Base-by-base conservation (phyloP, 2,888 invertebrate species). In the Thereva unica region DNA sequence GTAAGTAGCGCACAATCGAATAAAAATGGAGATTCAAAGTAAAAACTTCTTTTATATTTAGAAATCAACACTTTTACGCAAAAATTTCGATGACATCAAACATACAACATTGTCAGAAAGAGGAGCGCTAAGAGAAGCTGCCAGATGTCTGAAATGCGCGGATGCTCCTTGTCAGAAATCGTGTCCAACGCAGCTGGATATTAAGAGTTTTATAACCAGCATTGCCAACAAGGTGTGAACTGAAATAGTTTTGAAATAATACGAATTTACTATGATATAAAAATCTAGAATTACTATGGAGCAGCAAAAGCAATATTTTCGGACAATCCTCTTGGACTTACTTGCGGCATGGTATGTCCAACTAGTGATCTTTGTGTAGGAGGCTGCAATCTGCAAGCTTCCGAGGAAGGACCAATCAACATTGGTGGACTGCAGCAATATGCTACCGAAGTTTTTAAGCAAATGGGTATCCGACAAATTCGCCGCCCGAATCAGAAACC, bases 91-190 rank as follows among this genome's bases (percentile, higher is more conserved):
- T 71, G 98, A 99, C 76, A 92, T 98, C 69, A 99, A 99, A 78
- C 97, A 95, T 75, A 98, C 97, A 1, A 98, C 98, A 0, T 78
- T 99, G 52, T 96, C 97, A 65, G 98, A 99, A 80, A 86, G 98
- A 10, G 97, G 92, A 0, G 98, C 98, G 0, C 82, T 99, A 42
- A 87, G 84, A 71, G 97, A 97, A 80, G 93, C 97, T 0, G 88
- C 90, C 0, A 84, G 95, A 56, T 95, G 95, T 75, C 83, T 95
- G 23, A 95, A 95, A 78, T 95, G 95, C 78, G 94, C 92, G 0
- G 97, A 98, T 81, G 97, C 97, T 0, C 97, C 97, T 0, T 98
- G 98, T 76, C 98, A 98, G 82, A 98, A 98, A 80, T 95, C 96
- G 1, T 99, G 99, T 72, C 99, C 99, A 0, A 99, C 98, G 0